Conservation (phyloP, 2,113 vertebrate genomes). For the Bucco capensis region DNA sequence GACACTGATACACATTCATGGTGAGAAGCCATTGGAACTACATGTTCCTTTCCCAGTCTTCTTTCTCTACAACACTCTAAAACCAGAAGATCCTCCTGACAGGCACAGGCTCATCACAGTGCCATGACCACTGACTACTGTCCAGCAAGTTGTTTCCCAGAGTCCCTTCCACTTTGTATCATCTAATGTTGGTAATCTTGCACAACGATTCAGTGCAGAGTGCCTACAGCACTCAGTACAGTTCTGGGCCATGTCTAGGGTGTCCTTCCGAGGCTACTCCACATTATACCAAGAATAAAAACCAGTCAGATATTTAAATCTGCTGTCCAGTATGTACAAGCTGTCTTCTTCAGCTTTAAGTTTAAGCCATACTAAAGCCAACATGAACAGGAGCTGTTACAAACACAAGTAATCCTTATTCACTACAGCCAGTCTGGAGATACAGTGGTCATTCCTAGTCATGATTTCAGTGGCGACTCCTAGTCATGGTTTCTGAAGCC, state of each 20-base stretch:
- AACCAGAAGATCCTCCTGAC: neutral
- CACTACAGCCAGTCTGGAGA: neutral
- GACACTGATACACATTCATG: neutral
- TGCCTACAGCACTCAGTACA: neutral
- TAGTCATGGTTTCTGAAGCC: neutral
- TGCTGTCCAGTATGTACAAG: neutral
- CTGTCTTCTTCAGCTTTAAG: neutral
- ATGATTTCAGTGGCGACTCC: neutral
- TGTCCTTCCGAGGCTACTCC: neutral
- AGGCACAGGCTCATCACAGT: neutral
- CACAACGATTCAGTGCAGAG: neutral
- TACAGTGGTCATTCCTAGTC: neutral
- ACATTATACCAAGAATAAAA: neutral
- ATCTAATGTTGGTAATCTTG: neutral
- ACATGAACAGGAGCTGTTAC: neutral
- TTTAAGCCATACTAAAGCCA: neutral
- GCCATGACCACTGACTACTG: neutral
- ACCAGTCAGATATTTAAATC: neutral
- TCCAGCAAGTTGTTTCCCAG: neutral
- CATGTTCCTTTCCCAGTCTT: neutral
- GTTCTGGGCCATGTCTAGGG: neutral
- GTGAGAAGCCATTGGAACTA: neutral
- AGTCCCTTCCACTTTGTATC: neutral
- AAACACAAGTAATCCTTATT: neutral
- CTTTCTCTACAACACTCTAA: accelerated